These are phyloP conservation scores for Campoplex nolae DNA, from an alignment of 2,888 invertebrate genomes.

Conservation along the genomic window DNA sequence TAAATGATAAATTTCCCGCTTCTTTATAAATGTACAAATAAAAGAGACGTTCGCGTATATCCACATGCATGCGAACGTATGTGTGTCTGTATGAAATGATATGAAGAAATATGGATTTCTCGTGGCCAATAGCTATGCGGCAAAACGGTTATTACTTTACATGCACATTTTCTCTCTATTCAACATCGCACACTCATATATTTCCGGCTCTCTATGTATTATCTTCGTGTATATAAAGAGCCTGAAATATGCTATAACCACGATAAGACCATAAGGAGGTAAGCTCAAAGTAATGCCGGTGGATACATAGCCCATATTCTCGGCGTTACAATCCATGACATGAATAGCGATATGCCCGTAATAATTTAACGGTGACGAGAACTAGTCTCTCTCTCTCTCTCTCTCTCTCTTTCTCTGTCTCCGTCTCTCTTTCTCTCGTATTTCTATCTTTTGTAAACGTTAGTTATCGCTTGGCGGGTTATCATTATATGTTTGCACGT, in stretches of 20 bases:
- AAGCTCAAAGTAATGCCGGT: constrained; percentile 45
- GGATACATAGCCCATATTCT: constrained; percentile 21
- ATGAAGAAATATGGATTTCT: constrained; percentile 50
- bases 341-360: constrained; percentile 60
- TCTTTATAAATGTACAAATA: background rate
- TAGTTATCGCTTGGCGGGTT: constrained; percentile 58
- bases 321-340: constrained; percentile 53
- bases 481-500: constrained; percentile 47
- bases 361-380: constrained; percentile 64
- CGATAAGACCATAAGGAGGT: constrained; percentile 20
- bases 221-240: background rate
- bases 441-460: constrained; percentile 30
- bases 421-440: background rate
- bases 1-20: constrained; percentile 25
- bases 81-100: constrained; percentile 31
- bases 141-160: constrained; percentile 29
- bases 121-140: constrained; percentile 23
- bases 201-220: background rate
- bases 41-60: no score
- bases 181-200: background rate
- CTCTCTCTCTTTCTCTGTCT: background rate
- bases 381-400: constrained; percentile 3
- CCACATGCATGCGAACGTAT: background rate
- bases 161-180: background rate
- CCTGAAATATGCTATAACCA: constrained; percentile 32